Conservation (phyloP, 2,113 vertebrate genomes). For the Beaufortia kweichowensis region DNA sequence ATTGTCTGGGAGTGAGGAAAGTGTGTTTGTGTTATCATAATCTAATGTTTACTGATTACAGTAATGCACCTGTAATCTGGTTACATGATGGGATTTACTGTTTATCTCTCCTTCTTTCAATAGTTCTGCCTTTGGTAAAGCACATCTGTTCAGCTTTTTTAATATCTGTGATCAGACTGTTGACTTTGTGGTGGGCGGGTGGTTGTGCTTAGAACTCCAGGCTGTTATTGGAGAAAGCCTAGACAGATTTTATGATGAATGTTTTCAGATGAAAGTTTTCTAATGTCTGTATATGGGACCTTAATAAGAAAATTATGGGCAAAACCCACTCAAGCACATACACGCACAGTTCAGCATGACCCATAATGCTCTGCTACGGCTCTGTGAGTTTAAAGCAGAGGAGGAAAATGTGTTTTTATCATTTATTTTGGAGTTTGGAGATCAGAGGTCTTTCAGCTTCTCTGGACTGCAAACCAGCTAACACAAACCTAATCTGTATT, state of each 20-base stretch:
- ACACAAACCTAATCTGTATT: conserved; percentile 19
- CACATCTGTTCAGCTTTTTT: neutral
- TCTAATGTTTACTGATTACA: neutral
- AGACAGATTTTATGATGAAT: neutral
- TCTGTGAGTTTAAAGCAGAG: neutral
- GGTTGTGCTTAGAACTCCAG: neutral
- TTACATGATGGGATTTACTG: neutral
- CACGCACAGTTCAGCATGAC: neutral
- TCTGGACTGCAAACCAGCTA: neutral
- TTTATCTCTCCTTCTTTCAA: neutral
- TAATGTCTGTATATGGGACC: neutral
- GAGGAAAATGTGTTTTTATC: neutral
- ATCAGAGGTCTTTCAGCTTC: conserved; percentile 1
- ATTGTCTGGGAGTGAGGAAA: too few species aligned
- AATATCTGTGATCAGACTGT: neutral
- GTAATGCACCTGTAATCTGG: neutral
- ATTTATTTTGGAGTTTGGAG: neutral
- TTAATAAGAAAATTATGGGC: neutral
- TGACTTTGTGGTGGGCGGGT: neutral
- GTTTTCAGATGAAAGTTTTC: neutral
- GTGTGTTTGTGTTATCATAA: neutral
- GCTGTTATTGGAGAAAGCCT: neutral
- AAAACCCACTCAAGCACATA: neutral
- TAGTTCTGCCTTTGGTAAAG: neutral
- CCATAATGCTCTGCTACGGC: neutral